Conservation (phyloP, 2,113 vertebrate genomes). For the Anarhynchus alexandrinus region DNA sequence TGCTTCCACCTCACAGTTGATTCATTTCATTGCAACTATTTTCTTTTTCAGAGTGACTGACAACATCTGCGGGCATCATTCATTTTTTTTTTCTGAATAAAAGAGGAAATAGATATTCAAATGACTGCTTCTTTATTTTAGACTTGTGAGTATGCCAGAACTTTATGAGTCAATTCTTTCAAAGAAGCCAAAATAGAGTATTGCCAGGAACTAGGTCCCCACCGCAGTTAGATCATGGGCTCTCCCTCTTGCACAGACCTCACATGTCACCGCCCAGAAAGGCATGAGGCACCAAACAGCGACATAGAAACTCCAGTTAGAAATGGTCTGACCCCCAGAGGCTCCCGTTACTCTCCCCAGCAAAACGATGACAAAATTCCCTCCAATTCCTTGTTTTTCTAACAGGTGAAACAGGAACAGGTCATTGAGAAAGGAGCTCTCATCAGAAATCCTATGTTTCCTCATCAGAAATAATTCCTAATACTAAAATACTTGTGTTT, state of each 20-base stretch:
- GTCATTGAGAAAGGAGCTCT: not conserved
- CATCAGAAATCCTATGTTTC: not conserved
- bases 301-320: not conserved
- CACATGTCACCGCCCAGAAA: not conserved
- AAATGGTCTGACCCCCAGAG: not conserved
- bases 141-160: rapidly evolving
- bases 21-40: not conserved
- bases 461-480: not conserved
- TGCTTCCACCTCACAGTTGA: not conserved
- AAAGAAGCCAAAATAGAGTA: not conserved
- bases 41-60: not conserved
- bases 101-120: not conserved
- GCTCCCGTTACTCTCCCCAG: not conserved
- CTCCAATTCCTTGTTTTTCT: not conserved
- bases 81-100: not conserved
- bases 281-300: not conserved
- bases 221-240: not conserved
- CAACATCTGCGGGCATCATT: not conserved
- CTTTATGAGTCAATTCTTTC: slow-evolving; percentile 3
- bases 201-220: not conserved
- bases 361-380: not conserved
- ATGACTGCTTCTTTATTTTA: not conserved
- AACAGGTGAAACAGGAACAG: not conserved
- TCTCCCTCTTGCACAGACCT: not conserved
- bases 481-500: not conserved